phyloP scores from a whole-genome alignment of 2,113 vertebrate genomes.

The Microcebus tavaratra region DNA sequence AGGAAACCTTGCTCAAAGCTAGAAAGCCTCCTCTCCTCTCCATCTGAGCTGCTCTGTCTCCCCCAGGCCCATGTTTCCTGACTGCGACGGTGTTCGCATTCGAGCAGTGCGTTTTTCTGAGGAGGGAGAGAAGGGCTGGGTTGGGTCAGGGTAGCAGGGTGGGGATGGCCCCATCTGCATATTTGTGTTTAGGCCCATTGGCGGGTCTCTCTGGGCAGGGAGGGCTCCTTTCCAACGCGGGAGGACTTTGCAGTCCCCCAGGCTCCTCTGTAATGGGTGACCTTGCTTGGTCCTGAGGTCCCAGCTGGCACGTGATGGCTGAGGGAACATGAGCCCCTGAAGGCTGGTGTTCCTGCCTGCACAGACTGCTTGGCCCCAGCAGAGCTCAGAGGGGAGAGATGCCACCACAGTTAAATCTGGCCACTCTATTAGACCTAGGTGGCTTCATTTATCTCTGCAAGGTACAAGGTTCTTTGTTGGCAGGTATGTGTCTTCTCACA shows the following conservation, averaged over 20 bases:
- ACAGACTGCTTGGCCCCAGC: not conserved
- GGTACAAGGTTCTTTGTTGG: not conserved
- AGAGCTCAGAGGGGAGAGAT: not conserved
- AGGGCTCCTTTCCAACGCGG: not conserved
- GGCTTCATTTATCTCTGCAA: not conserved
- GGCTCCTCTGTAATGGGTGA: not conserved
- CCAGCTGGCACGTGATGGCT: not conserved
- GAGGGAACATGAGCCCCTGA: not conserved
- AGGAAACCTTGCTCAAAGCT: not conserved
- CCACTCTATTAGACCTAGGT: not conserved
- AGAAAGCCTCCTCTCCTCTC: not conserved
- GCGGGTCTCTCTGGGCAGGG: not conserved
- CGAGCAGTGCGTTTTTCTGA: not conserved
- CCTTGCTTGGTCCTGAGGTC: not conserved
- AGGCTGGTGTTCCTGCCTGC: not conserved
- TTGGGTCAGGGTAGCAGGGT: not conserved
- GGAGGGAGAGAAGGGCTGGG: not conserved
- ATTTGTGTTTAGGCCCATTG: not conserved
- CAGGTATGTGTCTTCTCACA: accelerated
- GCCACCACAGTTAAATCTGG: not conserved
- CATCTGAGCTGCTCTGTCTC: not conserved
- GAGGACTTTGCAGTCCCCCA: accelerated
- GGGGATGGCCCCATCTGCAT: not conserved
- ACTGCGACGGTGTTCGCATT: not conserved
- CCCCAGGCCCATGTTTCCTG: not conserved